Evolutionary conservation across 1,140 invertebrate species (phyloP), one percentile per base, ranked within the genome.

Genomic region (Kradibia gibbosae): DNA sequence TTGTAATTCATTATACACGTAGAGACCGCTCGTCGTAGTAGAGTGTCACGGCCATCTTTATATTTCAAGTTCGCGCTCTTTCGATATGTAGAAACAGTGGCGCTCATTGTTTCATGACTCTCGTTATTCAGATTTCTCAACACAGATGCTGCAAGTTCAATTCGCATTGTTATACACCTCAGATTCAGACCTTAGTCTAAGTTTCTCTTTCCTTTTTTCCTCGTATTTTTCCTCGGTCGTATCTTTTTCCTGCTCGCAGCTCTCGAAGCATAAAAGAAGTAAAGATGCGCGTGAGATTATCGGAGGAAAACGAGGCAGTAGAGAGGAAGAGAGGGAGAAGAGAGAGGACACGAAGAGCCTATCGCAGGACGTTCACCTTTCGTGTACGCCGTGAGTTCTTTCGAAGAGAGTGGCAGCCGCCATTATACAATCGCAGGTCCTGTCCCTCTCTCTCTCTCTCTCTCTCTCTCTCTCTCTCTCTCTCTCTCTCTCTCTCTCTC

Each of bases 361-460:
- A 31, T 39, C 62, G 1, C 7, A 83, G 82, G 82, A 67, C 82
- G 57, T 80, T 83, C 82, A 83, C 82, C 82, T 82, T 50, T 60
- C 25, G 72, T 25, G 48, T 48, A 48, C 39, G 70, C 42, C 42
- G 42, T 17, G 48, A 72, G 57, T 42, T n/a, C 36, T 0, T 22
- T 34, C 39, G 74, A 77, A 36, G 74, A 60, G 55, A 53, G 39
- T 45, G 62, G 28, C 48, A 60, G 50, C 77, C 72, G 82, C 82
- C 82, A 83, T 83, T 83, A 83, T 78, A 83, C 82, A 83, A 83
- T 83, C 73, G 78, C 67, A 65, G 50, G 31, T 57, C 42, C 20
- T 45, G 25, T n/a, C 25, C 11, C 42, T 34, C 45, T 36, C 53
- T 45, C 42, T 36, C 39, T 55, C 17, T 39, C 39, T 10, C 17